phyloP scores from a whole-genome alignment of 2,797 vertebrate species.

The Sebastes variabilis region DNA sequence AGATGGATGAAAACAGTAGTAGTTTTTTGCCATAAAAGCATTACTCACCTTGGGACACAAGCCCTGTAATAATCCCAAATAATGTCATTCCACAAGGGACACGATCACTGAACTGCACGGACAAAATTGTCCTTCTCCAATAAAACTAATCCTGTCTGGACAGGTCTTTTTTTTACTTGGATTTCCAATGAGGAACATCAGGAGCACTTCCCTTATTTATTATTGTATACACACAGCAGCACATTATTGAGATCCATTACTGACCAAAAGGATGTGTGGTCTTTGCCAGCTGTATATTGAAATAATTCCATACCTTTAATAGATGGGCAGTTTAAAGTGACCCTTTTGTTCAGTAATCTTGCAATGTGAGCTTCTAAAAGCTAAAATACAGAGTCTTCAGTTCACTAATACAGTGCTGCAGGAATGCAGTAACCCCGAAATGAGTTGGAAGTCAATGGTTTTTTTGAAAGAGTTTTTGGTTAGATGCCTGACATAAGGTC shows the following conservation, averaged over 20 bases:
- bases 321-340: background rate
- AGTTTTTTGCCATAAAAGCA: constrained; percentile 34
- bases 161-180: background rate
- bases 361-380: background rate
- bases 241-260: background rate
- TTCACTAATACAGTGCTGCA: background rate
- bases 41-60: constrained; percentile 40
- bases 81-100: constrained; percentile 20
- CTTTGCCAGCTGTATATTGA: background rate
- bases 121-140: constrained; percentile 15
- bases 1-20: constrained; percentile 45
- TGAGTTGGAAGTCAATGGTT: too few relatives aligned
- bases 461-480: too few relatives aligned
- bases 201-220: background rate
- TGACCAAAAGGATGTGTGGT: background rate
- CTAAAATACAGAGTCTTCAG: background rate
- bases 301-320: background rate
- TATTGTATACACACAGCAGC: background rate
- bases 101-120: constrained; percentile 20
- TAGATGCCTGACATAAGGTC: too few relatives aligned
- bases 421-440: too few relatives aligned
- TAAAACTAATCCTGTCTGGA: constrained; percentile 24
- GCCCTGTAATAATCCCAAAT: constrained; percentile 50
- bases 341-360: background rate
- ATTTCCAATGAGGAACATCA: background rate